phyloP scores from a whole-genome alignment of 2,797 vertebrate species.

The Tragelaphus oryx region DNA sequence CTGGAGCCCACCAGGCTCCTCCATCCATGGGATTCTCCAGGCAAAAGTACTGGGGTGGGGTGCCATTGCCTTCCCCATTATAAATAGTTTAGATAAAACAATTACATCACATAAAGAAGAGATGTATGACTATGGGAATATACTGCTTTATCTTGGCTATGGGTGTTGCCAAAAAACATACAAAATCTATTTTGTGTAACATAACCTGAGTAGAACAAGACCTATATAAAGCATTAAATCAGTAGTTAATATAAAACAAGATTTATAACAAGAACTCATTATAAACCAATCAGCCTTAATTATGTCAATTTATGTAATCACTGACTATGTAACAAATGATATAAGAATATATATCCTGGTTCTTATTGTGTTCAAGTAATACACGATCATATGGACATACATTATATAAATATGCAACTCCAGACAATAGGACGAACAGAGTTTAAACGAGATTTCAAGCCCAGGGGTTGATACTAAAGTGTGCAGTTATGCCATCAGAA shows the following conservation, averaged over 20 bases:
- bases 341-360: not conserved
- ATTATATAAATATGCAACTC: not conserved
- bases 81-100: not conserved
- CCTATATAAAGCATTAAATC: not conserved
- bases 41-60: too few species aligned
- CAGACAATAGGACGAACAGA: not conserved
- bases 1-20: too few species aligned
- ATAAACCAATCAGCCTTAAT: not conserved
- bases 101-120: not conserved
- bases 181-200: not conserved
- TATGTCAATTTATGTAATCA: not conserved
- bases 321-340: not conserved
- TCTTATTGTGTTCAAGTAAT: not conserved
- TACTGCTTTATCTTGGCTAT: not conserved
- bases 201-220: not conserved
- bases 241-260: not conserved
- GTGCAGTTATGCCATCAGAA: not conserved
- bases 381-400: not conserved
- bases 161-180: not conserved
- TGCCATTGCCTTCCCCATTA: not conserved
- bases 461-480: not conserved
- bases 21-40: too few species aligned
- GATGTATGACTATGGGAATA: not conserved
- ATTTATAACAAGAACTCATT: not conserved
- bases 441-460: slow-evolving; percentile 30